Conservation (phyloP, 2,888 invertebrate species). For the Tetragonula carbonaria region DNA sequence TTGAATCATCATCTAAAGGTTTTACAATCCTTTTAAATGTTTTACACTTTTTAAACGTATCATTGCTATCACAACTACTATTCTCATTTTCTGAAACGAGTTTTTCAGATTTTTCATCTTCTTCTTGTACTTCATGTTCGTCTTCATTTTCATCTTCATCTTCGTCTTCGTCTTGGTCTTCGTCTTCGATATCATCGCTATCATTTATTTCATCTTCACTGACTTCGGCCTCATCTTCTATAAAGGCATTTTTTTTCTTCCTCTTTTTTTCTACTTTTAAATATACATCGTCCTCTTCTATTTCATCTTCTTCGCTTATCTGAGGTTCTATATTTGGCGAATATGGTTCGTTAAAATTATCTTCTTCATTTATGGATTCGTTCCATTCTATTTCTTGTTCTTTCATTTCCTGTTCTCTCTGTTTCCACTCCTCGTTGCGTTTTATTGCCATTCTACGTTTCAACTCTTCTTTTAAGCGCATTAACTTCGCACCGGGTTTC, state of each 20-base stretch:
- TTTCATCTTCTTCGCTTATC: constrained; percentile 77
- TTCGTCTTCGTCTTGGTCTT: constrained; percentile 64
- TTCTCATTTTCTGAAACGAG: constrained; percentile 9
- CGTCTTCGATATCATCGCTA: constrained; percentile 54
- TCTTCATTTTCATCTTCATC: constrained; percentile 76
- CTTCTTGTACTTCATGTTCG: constrained; percentile 63
- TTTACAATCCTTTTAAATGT: constrained; percentile 73
- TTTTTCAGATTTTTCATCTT: constrained; percentile 54
- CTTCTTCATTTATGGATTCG: constrained; percentile 79
- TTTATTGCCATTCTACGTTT: constrained; percentile 89
- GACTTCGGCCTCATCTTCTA: constrained; percentile 85
- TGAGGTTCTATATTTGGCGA: constrained; percentile 29
- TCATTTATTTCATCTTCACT: constrained; percentile 83
- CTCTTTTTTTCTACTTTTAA: constrained; percentile 69
- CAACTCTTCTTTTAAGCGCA: constrained; percentile 89
- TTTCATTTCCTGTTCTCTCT: constrained; percentile 85
- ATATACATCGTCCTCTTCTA: constrained; percentile 79
- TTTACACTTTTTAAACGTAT: constrained; percentile 41
- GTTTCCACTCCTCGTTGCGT: constrained; percentile 89
- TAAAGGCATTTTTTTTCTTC: constrained; percentile 76
- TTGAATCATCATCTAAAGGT: constrained; percentile 75
- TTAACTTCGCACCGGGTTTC: constrained; percentile 89
- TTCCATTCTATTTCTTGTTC: constrained; percentile 84
- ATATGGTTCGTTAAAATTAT: constrained; percentile 37
- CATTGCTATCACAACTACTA: constrained; percentile 5